Evolutionary conservation across 2,888 invertebrate genomes (phyloP).

Genomic region (Lasioglossum malachurum): DNA sequence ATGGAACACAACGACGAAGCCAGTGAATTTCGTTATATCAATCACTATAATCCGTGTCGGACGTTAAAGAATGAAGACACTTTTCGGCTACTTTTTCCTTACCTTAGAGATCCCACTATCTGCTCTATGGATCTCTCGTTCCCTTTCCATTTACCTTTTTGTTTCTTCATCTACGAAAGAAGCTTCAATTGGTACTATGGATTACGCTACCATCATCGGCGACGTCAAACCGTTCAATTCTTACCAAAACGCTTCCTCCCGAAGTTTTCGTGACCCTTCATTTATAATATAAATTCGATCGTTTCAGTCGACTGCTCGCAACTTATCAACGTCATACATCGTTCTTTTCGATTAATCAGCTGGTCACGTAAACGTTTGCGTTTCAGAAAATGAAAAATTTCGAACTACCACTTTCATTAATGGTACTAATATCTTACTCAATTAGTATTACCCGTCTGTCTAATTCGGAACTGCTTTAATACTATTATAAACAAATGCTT

Average conservation of each 20-base stretch:
- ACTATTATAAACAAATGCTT: neutral
- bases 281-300: conserved; percentile 26
- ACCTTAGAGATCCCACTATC: conserved; percentile 16
- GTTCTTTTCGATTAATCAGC: neutral
- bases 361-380: neutral
- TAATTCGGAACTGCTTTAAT: too few species aligned
- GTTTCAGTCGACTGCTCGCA: neutral
- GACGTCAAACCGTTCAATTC: conserved; percentile 30
- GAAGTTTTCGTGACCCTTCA: conserved; percentile 1
- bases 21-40: conserved; percentile 24
- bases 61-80: conserved; percentile 69
- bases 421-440: neutral
- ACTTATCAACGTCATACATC: neutral
- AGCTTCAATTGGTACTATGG: conserved; percentile 46
- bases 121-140: conserved; percentile 24
- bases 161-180: conserved; percentile 25
- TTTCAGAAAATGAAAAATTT: neutral
- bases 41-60: conserved; percentile 43
- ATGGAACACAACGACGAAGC: neutral
- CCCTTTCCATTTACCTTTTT: conserved; percentile 25
- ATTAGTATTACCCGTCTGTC: neutral
- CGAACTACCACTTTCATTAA: neutral
- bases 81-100: conserved; percentile 46
- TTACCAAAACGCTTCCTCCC: conserved; percentile 16
- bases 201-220: conserved; percentile 45